Evolutionary conservation across 2,113 vertebrate genomes (phyloP).

Genomic region (Helogale parvula): DNA sequence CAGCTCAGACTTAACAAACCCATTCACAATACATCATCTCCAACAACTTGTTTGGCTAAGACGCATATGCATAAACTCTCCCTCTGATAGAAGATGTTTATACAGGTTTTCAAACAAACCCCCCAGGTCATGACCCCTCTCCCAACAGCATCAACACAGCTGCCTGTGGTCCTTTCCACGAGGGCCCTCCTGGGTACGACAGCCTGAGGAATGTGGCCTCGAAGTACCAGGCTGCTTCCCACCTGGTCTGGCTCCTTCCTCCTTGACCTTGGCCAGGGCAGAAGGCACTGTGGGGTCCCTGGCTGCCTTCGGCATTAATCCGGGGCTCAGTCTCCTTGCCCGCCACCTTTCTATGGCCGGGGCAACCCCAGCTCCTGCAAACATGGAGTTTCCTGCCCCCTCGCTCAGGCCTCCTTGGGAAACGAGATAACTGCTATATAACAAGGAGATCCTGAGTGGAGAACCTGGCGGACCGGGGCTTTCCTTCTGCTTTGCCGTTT

Average conservation of each 20-base stretch:
- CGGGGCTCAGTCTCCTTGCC: background rate
- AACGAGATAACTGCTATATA: background rate
- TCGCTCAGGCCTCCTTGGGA: background rate
- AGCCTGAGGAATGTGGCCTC: background rate
- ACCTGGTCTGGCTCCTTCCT: background rate
- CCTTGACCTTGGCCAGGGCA: background rate
- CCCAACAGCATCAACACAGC: constrained; percentile 71
- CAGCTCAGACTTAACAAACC: constrained; percentile 70
- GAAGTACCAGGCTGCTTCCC: background rate
- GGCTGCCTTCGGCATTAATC: background rate
- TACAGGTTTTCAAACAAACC: constrained; percentile 77
- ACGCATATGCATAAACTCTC: constrained; percentile 1
- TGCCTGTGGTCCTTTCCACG: constrained; percentile 1
- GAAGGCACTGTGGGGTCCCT: background rate
- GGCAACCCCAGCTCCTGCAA: background rate
- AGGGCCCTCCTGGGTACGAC: background rate
- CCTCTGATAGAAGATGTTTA: constrained; percentile 72
- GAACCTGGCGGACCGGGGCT: too few relatives aligned
- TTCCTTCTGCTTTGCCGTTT: background rate
- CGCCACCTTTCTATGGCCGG: accelerated
- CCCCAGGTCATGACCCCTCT: constrained; percentile 29
- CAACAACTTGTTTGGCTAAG: constrained; percentile 74
- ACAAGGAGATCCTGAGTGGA: background rate
- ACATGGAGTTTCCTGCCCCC: background rate
- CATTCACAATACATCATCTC: constrained; percentile 48